Conservation (phyloP, 2,113 vertebrate species). For the Rostratula benghalensis region DNA sequence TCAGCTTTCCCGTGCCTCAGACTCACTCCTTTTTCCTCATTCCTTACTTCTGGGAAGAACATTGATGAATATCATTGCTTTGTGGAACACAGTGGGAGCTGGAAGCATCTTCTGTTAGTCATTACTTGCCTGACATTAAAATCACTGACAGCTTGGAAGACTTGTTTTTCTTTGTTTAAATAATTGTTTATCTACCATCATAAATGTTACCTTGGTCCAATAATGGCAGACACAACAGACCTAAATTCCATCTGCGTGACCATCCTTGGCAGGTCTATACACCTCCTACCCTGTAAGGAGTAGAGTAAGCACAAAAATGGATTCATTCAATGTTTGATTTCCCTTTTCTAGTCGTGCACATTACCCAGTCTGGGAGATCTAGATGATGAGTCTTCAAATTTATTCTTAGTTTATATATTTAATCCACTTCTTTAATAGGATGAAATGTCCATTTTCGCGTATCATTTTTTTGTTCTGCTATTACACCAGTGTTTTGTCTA, state of each 20-base stretch:
- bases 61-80: not conserved
- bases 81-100: not conserved
- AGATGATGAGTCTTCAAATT: not conserved
- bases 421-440: not conserved
- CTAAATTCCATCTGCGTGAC: slow-evolving; percentile 5
- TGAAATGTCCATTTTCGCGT: not conserved
- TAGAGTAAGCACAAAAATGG: not conserved
- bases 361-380: not conserved
- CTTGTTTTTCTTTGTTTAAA: slow-evolving; percentile 35
- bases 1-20: not conserved
- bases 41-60: not conserved
- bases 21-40: not conserved
- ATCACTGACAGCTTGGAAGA: not conserved
- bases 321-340: not conserved
- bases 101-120: slow-evolving; percentile 24
- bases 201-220: not conserved
- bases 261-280: not conserved
- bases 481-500: not conserved
- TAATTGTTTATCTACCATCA: slow-evolving; percentile 29
- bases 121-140: slow-evolving; percentile 10
- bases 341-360: not conserved
- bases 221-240: not conserved
- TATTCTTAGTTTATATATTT: not conserved
- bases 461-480: not conserved
- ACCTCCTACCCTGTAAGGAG: not conserved